Base-by-base conservation (phyloP, 2,797 vertebrate genomes). In the Sebastes wilsoni region DNA sequence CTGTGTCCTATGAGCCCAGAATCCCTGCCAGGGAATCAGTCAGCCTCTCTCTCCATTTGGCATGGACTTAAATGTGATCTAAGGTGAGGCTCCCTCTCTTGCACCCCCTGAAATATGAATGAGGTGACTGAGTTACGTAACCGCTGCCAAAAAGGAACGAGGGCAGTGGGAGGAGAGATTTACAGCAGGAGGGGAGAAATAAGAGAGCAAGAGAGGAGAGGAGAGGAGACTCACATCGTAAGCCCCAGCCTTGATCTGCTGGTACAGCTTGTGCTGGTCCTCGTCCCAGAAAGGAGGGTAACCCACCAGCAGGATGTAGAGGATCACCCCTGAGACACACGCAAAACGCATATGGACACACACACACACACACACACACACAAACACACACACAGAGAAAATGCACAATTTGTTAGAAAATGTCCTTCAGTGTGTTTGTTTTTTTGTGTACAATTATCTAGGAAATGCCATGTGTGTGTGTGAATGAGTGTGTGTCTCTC, bases 231-330 rank as follows among this genome's bases (percentile, higher is more conserved):
- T 98, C 92, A 99, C 98, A 6, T 99, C 98, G 0, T 99, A 99
- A 89, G 98, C 98, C 20, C 98, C 98, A 0, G 98, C 98, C 95
- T 99, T 99, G 96, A 99, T 99, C 96, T 99, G 98, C 89, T 99
- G 98, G 95, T 99, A 99, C 81, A 99, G 96, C 90, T 98, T 98
- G 95, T 99, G 98, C 92, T 99, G 98, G 96, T 99, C 98, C 87
- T 99, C 98, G 2, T 99, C 98, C 98, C 98, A 99, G 95, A 99
- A 99, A 16, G 98, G 98, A 1, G 98, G 98, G 94, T 99, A 99
- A 58, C 98, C 98, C 94, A 99, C 98, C 79, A 99, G 96, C 92
- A 99, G 94, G 96, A 99, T 99, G 91, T 99, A 99, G 52, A 99
- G 97, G 91, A 99, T 99, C 90, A 99, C 98, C 66, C 98, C 98